Evolutionary conservation across 2,797 vertebrate species (phyloP), one percentile per base, ranked within the genome.

Genomic region (Lepilemur ruficaudatus): DNA sequence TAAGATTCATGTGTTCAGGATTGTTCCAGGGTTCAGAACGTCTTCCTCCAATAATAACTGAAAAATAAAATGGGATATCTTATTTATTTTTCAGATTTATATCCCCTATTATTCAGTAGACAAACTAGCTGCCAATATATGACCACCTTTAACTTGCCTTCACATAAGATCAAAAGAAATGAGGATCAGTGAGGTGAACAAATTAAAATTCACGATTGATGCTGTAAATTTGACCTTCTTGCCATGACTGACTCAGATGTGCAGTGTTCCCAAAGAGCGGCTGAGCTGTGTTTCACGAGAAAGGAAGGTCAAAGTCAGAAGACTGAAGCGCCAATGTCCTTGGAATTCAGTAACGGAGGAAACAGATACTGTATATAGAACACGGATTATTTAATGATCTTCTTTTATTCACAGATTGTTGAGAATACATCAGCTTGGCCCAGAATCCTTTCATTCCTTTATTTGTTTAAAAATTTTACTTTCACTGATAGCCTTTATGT

Each of bases 201-300:
- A 96, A 89, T 52, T 28, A 59, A 97, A 98, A 96, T 93, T 93
- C 70, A 41, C 69, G 41, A 67, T 3, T 70, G 46, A 63, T 32
- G 25, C 22, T 55, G 7, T 75, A 80, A 72, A 84, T 52, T 81
- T 90, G 48, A 93, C 28, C 22, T 15, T 87, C 23, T 46, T 96
- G 35, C 48, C 43, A 35, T n/a, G 59, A 70, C 50, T 20, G 22
- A 72, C 57, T 82, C 79, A 85, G 61, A 69, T 73, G 35, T 90
- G 57, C 78, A 92, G 57, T 72, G 6, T 79, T 82, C 61, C 86
- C 63, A 73, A 94, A 95, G 82, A 96, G 52, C 59, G 28, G 6
- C 25, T 32, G 3, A 15, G 12, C 28, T 76, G 4, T 80, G 57
- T 89, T 76, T 67, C 41, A 93, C 65, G 83, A 96, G 89, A 59